Conservation (phyloP, 2,113 vertebrate genomes). For the Cathartes aura region DNA sequence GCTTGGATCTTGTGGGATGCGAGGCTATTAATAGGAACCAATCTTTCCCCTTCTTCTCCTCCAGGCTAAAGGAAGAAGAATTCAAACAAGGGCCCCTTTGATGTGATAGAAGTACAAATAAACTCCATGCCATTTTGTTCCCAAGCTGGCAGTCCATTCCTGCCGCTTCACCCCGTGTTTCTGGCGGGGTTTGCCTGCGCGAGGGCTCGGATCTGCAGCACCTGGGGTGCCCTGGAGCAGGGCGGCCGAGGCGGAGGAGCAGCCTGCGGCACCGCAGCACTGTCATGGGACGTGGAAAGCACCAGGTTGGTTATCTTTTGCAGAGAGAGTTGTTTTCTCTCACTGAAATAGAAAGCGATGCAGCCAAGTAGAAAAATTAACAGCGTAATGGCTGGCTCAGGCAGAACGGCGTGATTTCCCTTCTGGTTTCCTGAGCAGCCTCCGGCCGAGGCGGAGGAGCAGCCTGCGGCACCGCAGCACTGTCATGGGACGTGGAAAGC, state of each 20-base stretch:
- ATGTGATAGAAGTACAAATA: conserved; percentile 40
- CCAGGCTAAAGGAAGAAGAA: conserved; percentile 41
- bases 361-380: neutral
- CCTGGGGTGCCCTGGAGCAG: neutral
- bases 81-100: conserved; percentile 54
- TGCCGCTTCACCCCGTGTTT: neutral
- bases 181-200: fast-evolving
- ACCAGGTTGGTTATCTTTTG: neutral
- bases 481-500: neutral
- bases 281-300: neutral
- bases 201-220: neutral
- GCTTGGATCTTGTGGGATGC: conserved; percentile 59
- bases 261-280: neutral
- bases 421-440: neutral
- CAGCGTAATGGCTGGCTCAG: neutral
- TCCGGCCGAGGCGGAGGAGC: neutral
- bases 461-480: neutral
- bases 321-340: neutral
- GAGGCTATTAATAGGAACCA: conserved; percentile 64
- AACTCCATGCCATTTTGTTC: neutral
- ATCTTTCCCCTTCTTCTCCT: conserved; percentile 51
- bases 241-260: neutral
- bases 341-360: neutral
- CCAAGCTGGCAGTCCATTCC: neutral
- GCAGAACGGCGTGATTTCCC: neutral